phyloP scores from a whole-genome alignment of 2,113 vertebrate genomes.

The Bubo scandiacus region DNA sequence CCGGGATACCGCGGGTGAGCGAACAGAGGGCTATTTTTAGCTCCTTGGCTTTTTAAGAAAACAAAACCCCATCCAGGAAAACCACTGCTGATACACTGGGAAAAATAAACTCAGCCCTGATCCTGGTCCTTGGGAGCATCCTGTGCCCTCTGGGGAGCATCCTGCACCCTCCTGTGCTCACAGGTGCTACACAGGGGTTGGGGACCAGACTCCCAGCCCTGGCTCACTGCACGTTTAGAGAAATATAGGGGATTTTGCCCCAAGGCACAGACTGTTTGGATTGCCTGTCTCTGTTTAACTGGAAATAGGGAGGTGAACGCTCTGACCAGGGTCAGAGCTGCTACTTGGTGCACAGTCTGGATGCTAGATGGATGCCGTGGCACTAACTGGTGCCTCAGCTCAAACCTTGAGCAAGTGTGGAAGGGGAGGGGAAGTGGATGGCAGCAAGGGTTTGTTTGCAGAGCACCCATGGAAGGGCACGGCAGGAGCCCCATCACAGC shows the following conservation, averaged over 20 bases:
- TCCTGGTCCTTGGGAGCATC: not conserved
- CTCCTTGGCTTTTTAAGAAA: not conserved
- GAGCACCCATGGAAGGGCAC: not conserved
- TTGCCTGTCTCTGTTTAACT: not conserved
- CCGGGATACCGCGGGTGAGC: not conserved
- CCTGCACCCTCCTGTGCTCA: accelerated
- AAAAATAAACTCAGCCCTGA: not conserved
- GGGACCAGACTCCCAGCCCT: accelerated
- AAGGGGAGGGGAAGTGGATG: not conserved
- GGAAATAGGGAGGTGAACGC: accelerated
- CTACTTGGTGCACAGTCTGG: not conserved
- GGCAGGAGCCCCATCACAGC: accelerated
- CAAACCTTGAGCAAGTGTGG: accelerated
- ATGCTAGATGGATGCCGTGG: not conserved
- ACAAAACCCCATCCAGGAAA: not conserved
- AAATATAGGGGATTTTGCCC: not conserved
- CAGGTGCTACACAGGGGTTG: not conserved
- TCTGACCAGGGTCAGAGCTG: not conserved
- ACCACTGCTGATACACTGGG: accelerated
- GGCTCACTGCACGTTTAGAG: accelerated
- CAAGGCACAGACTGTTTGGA: not conserved
- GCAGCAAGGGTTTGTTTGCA: not conserved
- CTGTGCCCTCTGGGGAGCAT: not conserved
- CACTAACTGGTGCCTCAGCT: not conserved
- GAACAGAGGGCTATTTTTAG: not conserved